These are phyloP conservation scores for Chouioia cunea DNA, from an alignment of 2,888 invertebrate species.

Conservation along the genomic window DNA sequence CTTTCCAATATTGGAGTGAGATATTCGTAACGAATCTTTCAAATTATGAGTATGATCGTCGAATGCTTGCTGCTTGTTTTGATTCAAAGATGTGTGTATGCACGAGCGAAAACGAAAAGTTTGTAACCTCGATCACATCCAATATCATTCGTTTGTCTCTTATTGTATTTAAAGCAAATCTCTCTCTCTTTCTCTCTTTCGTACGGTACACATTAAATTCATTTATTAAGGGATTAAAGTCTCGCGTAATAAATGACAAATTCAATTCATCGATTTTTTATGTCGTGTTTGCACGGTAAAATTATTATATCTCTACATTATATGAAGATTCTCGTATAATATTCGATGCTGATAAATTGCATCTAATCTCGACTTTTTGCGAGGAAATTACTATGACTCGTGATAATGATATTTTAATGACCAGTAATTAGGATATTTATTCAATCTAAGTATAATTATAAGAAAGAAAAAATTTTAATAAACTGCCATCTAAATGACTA, in stretches of 20 bases:
- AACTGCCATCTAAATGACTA: background rate
- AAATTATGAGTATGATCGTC: conserved; percentile 25
- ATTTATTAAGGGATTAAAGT: conserved; percentile 39
- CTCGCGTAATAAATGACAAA: conserved; percentile 3
- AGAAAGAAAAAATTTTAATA: background rate
- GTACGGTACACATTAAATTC: background rate
- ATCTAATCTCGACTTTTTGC: background rate
- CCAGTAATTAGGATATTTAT: background rate
- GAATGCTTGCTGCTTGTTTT: conserved; percentile 5
- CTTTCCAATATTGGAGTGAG: conserved; percentile 23
- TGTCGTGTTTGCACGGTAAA: background rate
- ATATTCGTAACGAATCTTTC: conserved; percentile 36
- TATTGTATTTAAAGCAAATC: conserved; percentile 26
- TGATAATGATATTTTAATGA: conserved; percentile 8
- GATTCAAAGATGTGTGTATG: background rate
- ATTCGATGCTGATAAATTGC: conserved; percentile 6
- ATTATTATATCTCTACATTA: background rate
- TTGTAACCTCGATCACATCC: conserved; percentile 32
- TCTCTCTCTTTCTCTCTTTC: conserved; percentile 2
- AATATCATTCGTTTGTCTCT: conserved; percentile 29
- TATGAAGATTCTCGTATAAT: background rate
- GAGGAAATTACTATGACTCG: background rate
- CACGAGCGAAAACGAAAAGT: conserved; percentile 8
- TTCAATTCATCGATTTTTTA: background rate
- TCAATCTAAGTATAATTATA: background rate